A percentile compares a stretch with the other conserved stretches of the same genome.
These are phyloP conservation scores for Pachypanchax playfairii DNA, from an alignment of 2,113 vertebrate genomes.

Conservation along the genomic window DNA sequence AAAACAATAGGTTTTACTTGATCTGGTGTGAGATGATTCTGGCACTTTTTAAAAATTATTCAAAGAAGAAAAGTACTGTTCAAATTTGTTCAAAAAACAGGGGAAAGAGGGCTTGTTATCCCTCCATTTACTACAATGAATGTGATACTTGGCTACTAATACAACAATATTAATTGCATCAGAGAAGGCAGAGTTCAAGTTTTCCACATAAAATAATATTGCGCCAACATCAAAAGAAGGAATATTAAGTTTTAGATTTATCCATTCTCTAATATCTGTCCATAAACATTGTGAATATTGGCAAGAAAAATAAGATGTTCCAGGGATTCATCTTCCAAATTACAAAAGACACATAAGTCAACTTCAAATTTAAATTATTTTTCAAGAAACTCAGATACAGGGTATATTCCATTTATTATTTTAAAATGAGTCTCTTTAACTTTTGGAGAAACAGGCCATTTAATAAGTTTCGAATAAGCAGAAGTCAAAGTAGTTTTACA, in stretches of 20 bases:
- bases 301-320: not conserved
- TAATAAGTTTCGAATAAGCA: not conserved
- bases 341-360: not conserved
- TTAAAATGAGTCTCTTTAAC: not conserved
- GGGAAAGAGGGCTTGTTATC: too few species aligned
- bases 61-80: too few species aligned
- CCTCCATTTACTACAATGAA: too few species aligned
- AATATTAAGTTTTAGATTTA: not conserved
- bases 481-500: not conserved
- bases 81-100: too few species aligned
- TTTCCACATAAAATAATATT: not conserved
- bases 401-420: not conserved
- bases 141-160: too few species aligned
- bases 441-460: too few species aligned
- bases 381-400: not conserved
- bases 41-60: too few species aligned
- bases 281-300: not conserved
- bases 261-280: not conserved
- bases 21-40: too few species aligned
- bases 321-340: not conserved
- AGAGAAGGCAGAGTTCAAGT: too few species aligned
- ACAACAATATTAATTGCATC: too few species aligned
- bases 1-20: too few species aligned
- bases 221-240: not conserved
- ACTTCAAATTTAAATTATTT: not conserved